phyloP scores from a whole-genome alignment of 92 coral and sea anemone genomes.

The Porites lobata region DNA sequence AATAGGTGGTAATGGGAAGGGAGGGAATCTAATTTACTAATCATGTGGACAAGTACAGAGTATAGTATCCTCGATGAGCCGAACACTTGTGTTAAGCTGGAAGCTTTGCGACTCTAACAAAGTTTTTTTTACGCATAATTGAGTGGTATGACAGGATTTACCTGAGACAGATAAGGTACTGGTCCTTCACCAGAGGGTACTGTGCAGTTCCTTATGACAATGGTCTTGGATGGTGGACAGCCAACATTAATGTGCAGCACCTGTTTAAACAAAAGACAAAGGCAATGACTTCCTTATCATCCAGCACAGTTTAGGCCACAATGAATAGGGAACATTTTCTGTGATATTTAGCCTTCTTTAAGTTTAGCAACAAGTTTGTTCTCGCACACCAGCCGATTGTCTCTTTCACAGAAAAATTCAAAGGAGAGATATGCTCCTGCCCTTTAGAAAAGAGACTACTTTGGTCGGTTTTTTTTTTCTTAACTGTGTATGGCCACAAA shows the following conservation, averaged over 20 bases:
- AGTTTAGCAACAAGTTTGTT: neutral
- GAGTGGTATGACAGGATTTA: neutral
- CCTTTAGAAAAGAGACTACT: neutral
- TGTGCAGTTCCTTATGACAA: constrained; percentile 84
- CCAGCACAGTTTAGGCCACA: neutral
- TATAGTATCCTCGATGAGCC: too few relatives aligned
- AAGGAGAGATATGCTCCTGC: neutral
- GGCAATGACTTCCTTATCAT: neutral
- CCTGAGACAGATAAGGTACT: constrained; percentile 9
- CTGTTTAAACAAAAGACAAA: constrained; percentile 24
- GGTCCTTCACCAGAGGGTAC: constrained; percentile 19
- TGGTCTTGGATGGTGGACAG: constrained; percentile 74
- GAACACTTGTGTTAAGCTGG: too few relatives aligned
- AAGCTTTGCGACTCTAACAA: too few relatives aligned
- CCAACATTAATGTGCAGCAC: constrained; percentile 69
- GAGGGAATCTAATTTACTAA: too few relatives aligned
- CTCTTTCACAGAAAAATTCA: neutral
- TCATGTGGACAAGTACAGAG: too few relatives aligned
- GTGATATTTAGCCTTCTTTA: neutral
- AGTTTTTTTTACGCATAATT: too few relatives aligned
- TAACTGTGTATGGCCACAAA: neutral
- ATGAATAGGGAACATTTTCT: neutral
- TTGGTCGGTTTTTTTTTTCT: neutral
- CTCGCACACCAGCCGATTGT: neutral
- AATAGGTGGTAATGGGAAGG: too few relatives aligned